Base-by-base conservation (phyloP, 2,113 vertebrate species). In the Muscicapa adusta region DNA sequence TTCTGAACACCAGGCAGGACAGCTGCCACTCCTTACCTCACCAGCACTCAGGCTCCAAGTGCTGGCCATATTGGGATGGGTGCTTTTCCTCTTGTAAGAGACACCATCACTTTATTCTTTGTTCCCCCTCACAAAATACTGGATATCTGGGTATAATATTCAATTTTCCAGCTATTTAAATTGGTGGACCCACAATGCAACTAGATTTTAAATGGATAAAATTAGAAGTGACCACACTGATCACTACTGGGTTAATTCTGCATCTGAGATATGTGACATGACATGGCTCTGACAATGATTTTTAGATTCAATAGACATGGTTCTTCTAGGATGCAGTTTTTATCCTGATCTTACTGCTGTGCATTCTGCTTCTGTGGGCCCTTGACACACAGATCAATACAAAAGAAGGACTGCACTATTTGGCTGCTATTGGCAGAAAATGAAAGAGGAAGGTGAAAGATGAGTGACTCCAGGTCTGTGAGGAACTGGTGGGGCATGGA, bases 31-130 rank as follows among this genome's bases (percentile, higher is more conserved):
- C 2, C 29, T 72, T 36, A 33, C 14, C 15, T 65, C 50, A 54
- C 10, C 18, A 28, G 33, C 0, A 0, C 50, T 68, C 43, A 13
- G 18, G 12, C 20, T 58, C 26, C 7, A 34, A 38, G 24, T 3
- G 28, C 57, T 63, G 45, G 26, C 33, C 6, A 1, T 9, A 12
- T 3, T 1, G 1, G 26, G 29, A 42, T 24, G 63, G 33, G 24
- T 50, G 20, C 16, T 58, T 31, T 67, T 91, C 14, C 16, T 54
- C 16, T 57, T 43, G 0, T 33, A 31, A 75, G 9, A 38, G 12
- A 56, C 7, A 51, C 3, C 22, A 68, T 53, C 17, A 5, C 10
- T 63, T 40, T 36, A 16, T 48, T 38, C 16, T 51, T 65, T 29
- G 24, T 25, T 75, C 8, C 10, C 9, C 16, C 18, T 40, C 7